Base-by-base conservation (phyloP, 2,797 vertebrate species). In the Pagetopsis macropterus region DNA sequence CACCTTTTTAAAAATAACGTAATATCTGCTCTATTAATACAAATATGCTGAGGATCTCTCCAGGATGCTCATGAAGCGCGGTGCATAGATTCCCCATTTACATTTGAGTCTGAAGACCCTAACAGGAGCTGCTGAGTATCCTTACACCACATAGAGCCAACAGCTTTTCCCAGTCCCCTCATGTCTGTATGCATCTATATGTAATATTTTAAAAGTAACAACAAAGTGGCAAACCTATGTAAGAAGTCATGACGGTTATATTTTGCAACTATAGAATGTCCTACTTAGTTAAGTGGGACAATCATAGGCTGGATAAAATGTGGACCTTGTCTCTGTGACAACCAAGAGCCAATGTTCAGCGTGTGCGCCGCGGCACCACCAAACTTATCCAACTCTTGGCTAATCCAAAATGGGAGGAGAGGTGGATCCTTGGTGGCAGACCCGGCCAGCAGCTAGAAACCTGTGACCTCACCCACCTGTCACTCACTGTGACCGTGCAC, bases 21-120 rank as follows among this genome's bases (percentile, higher is more conserved):
- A 2, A 66, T 45, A 52, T 14, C 5, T 57, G 12, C 16, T 65
- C 5, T 72, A 4, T 64, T 10, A 23, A n/a, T 8, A 40, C 1
- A 40, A 9, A 79, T 14, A 17, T 5, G 8, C n/a, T 31, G 33
- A 56, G 19, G 14, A 49, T 11, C 17, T 12, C 43, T 43, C 6
- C 13, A 50, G 15, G 6, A 9, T 7, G 4, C 14, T 62, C 19
- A 37, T 48, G 48, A 62, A 33, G 48, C 1, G 15, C 16, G 7
- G 45, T 16, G 56, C 45, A 51, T 27, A 27, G 4, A 70, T 66
- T 13, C 23, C 10, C 10, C 11, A 37, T 23, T 43, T 8, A 33
- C 5, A 48, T 40, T 57, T 21, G 21, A 60, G 54, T 41, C 70
- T 49, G 44, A 63, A 48, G 68, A 62, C 40, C 51, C 23, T 13